Evolutionary conservation across 2,888 invertebrate species (phyloP).

Genomic region (Microchrysa polita): DNA sequence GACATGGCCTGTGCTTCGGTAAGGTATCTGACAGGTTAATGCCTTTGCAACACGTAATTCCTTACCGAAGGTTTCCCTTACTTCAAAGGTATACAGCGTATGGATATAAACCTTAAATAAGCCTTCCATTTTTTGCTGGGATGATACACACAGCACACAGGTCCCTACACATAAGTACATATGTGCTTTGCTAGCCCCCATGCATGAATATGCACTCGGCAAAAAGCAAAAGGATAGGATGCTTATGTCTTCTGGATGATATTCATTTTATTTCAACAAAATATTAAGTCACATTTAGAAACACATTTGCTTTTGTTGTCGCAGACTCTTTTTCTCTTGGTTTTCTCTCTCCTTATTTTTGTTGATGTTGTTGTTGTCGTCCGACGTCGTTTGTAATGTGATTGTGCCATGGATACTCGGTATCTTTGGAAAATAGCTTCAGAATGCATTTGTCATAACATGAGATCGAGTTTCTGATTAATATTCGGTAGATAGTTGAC

Average conservation of each 20-base stretch:
- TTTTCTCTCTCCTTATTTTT: no score
- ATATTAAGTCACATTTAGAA: conserved; percentile 30
- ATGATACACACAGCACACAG: background rate
- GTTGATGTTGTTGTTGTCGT: no score
- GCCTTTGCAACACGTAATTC: no score
- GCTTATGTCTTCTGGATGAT: background rate
- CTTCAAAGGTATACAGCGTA: no score
- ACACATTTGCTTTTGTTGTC: conserved; percentile 25
- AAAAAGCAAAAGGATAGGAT: background rate
- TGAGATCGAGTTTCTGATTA: background rate
- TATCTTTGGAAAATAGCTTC: background rate
- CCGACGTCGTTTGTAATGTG: no score
- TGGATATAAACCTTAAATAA: no score
- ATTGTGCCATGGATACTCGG: no score
- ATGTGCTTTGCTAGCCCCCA: background rate
- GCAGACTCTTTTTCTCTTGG: background rate
- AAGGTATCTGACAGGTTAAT: no score
- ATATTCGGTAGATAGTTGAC: no score
- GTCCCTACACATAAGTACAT: background rate
- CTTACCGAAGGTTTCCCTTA: no score
- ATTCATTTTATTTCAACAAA: conserved; percentile 26
- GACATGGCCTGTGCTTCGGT: no score
- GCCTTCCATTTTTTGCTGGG: no score
- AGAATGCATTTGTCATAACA: conserved; percentile 3
- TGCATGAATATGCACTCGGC: background rate